These are phyloP conservation scores for Oncorhynchus masou DNA, from an alignment of 2,113 vertebrate species.

Conservation along the genomic window DNA sequence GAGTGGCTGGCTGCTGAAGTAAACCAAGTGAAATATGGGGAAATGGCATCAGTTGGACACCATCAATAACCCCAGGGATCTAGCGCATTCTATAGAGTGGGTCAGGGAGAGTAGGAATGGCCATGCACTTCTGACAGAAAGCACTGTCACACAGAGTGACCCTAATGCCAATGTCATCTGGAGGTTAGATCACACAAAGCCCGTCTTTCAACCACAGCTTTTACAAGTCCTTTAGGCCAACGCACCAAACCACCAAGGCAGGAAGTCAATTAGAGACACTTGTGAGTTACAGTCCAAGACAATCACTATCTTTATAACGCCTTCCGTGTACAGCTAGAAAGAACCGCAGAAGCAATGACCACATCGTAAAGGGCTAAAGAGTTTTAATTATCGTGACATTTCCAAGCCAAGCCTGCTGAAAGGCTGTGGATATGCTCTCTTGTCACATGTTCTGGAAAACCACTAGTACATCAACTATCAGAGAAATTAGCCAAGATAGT, in stretches of 20 bases:
- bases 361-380: neutral
- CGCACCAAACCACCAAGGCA: neutral
- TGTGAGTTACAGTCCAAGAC: neutral
- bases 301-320: neutral
- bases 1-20: too few species aligned
- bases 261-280: slow-evolving; percentile 5
- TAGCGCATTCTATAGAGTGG: too few species aligned
- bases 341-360: neutral
- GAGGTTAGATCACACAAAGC: neutral
- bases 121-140: too few species aligned
- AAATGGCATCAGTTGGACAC: too few species aligned
- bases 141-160: too few species aligned
- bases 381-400: neutral
- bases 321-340: neutral
- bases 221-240: neutral
- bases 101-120: too few species aligned
- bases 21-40: too few species aligned
- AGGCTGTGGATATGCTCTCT: neutral
- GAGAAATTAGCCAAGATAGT: neutral
- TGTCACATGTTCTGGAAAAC: neutral
- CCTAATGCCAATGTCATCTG: neutral
- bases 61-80: too few species aligned
- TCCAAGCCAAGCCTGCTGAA: neutral
- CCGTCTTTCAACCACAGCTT: neutral
- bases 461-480: slow-evolving; percentile 1